Percentiles rank a stretch among this genome's conserved stretches.
Conservation (phyloP, 2,797 vertebrate genomes). For the Amniataba percoides region DNA sequence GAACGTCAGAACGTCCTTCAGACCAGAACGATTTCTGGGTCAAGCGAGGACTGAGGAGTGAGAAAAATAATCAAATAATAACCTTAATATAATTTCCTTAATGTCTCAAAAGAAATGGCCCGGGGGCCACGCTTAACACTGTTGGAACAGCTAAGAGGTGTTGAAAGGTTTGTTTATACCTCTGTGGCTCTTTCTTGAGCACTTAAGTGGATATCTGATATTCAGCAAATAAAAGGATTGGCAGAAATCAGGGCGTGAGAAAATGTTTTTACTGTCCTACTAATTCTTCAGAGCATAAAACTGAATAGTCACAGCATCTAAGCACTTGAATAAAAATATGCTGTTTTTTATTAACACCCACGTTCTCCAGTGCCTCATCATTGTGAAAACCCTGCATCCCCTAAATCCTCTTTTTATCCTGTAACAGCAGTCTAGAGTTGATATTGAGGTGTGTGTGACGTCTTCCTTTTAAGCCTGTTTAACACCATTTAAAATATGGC, state of each 20-base stretch:
- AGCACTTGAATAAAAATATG: not conserved
- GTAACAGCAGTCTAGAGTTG: not conserved
- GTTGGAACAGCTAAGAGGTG: not conserved
- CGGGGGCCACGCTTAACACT: too few relatives aligned
- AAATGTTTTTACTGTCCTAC: not conserved
- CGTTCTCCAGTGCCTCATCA: not conserved
- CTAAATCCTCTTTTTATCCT: not conserved
- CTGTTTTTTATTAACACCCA: not conserved
- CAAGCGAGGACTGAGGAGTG: too few relatives aligned
- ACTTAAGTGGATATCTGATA: not conserved
- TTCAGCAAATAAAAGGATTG: not conserved
- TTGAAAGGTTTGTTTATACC: not conserved
- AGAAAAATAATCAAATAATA: too few relatives aligned
- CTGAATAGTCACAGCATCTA: not conserved
- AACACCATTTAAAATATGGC: not conserved
- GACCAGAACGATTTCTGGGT: too few relatives aligned
- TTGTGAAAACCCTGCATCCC: not conserved
- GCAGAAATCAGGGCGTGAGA: not conserved
- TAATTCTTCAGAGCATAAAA: not conserved
- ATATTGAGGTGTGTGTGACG: slow-evolving; percentile 17
- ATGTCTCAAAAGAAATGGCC: too few relatives aligned
- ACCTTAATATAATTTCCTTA: too few relatives aligned
- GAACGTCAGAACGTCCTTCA: too few relatives aligned
- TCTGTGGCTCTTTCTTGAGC: not conserved
- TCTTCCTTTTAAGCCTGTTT: not conserved